Evolutionary conservation across 2,797 vertebrate species (phyloP).

Genomic region (Crax fasciolata): DNA sequence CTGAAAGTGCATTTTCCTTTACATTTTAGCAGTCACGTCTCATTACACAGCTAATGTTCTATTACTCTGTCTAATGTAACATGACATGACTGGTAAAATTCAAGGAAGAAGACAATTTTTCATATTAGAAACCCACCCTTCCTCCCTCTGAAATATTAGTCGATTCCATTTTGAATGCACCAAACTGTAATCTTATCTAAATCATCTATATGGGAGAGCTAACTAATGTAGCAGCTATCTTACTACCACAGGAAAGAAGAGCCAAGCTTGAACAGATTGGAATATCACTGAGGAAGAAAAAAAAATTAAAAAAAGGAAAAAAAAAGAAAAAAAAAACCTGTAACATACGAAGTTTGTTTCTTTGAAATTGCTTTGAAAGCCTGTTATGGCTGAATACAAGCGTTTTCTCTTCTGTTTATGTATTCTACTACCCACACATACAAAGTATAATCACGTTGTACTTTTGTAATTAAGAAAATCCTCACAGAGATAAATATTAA

Average conservation of each 20-base stretch:
- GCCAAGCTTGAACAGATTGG: conserved; percentile 53
- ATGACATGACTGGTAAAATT: conserved; percentile 76
- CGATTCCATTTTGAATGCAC: not conserved
- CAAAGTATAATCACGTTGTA: conserved; percentile 70
- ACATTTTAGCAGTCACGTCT: conserved; percentile 78
- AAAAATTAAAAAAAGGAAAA: not conserved
- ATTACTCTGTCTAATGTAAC: conserved; percentile 79
- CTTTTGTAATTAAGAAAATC: conserved; percentile 77
- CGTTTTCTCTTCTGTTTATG: conserved; percentile 73
- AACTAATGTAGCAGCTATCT: conserved; percentile 16
- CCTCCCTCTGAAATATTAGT: conserved; percentile 42
- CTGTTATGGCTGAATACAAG: conserved; percentile 64
- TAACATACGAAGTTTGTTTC: conserved; percentile 71
- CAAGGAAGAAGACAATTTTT: conserved; percentile 73
- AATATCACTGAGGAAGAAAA: not conserved
- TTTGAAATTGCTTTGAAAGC: conserved; percentile 71
- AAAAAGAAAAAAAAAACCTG: not conserved
- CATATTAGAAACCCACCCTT: conserved; percentile 56
- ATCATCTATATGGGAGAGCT: conserved; percentile 21
- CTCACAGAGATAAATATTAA: not conserved
- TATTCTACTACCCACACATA: conserved; percentile 68
- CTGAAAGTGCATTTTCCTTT: conserved; percentile 71
- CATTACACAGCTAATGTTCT: conserved; percentile 82
- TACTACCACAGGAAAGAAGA: conserved; percentile 42
- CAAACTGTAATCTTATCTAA: conserved; percentile 15